Conservation (phyloP, 2,797 vertebrate species). For the Hyperoplus lanceolatus region DNA sequence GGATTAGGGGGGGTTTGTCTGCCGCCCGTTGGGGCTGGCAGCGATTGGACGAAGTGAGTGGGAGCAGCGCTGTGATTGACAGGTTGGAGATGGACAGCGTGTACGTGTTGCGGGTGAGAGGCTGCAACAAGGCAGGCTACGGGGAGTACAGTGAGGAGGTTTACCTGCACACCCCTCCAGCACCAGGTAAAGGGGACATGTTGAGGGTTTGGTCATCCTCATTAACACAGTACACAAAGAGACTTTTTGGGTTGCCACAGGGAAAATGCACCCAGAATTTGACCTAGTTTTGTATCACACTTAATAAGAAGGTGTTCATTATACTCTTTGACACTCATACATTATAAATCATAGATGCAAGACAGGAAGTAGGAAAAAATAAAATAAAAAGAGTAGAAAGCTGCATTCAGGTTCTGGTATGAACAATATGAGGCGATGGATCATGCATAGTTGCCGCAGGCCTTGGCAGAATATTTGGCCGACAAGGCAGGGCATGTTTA, state of each 20-base stretch:
- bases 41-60: slow-evolving; percentile 91
- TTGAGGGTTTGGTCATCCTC: neutral
- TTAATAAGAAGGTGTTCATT: too few species aligned
- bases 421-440: neutral
- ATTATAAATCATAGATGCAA: too few species aligned
- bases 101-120: slow-evolving; percentile 93
- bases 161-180: slow-evolving; percentile 94
- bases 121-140: slow-evolving; percentile 95
- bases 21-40: slow-evolving; percentile 93
- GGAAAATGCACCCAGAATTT: neutral
- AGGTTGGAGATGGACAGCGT: slow-evolving; percentile 93
- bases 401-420: neutral
- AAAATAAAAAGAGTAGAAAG: too few species aligned
- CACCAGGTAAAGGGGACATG: slow-evolving; percentile 86
- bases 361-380: too few species aligned
- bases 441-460: neutral
- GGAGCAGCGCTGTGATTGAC: slow-evolving; percentile 92
- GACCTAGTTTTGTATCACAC: too few species aligned
- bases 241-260: slow-evolving; percentile 1
- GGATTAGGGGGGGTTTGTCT: slow-evolving; percentile 86
- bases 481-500: too few species aligned
- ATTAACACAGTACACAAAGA: neutral
- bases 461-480: neutral
- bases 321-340: too few species aligned
- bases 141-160: slow-evolving; percentile 97